Percentiles rank a stretch among this genome's conserved stretches.
phyloP scores from a whole-genome alignment of 2,113 vertebrate species.

The Atrichornis clamosus region DNA sequence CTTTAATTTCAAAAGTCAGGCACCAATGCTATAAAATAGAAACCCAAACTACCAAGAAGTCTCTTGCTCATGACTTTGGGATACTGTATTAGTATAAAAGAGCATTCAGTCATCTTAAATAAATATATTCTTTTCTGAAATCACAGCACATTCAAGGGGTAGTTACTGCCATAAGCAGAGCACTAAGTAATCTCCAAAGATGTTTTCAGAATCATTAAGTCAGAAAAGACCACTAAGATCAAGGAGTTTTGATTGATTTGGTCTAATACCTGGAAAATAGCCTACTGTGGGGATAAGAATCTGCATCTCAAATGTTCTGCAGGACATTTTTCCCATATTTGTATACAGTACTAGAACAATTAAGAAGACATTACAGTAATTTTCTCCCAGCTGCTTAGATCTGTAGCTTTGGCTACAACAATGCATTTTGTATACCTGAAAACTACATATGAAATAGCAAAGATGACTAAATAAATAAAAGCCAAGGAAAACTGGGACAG shows the following conservation, averaged over 20 bases:
- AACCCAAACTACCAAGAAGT: constrained; percentile 40
- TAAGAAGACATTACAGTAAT: constrained; percentile 75
- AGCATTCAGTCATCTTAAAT: constrained; percentile 68
- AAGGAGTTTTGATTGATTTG: constrained; percentile 44
- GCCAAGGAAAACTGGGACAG: constrained; percentile 70
- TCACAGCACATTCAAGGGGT: constrained; percentile 68
- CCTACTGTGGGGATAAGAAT: constrained; percentile 66
- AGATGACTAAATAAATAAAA: constrained; percentile 79
- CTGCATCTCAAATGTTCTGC: constrained; percentile 69
- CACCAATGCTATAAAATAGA: constrained; percentile 41
- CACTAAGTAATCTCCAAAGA: constrained; percentile 48
- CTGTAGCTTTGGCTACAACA: constrained; percentile 64
- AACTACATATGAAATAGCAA: constrained; percentile 63
- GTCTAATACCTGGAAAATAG: constrained; percentile 60
- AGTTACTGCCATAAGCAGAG: constrained; percentile 59
- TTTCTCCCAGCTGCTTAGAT: constrained; percentile 74
- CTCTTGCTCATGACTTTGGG: constrained; percentile 54
- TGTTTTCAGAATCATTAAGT: constrained; percentile 7
- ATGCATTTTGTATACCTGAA: constrained; percentile 67
- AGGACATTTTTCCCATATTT: constrained; percentile 64
- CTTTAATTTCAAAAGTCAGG: constrained; percentile 36
- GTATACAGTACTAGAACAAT: constrained; percentile 76
- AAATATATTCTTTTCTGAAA: constrained; percentile 69
- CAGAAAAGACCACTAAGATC: not conserved
- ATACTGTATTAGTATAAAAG: constrained; percentile 64